Evolutionary conservation across 92 coral and sea anemone species (phyloP).

Genomic region (Paragorgia papillata): DNA sequence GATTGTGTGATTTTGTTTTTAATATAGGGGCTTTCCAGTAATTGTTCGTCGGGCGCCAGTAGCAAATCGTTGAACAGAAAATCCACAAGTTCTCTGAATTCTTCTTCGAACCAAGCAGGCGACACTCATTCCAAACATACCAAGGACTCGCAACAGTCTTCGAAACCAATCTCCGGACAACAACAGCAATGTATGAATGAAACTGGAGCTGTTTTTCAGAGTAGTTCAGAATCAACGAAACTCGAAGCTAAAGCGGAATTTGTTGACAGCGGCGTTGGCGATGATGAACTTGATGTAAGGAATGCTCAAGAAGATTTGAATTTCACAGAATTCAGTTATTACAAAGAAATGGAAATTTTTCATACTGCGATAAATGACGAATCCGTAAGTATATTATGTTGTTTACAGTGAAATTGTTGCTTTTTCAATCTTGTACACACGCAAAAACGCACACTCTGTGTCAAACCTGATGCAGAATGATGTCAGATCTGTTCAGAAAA

Average conservation of each 20-base stretch:
- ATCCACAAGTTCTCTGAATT: slow-evolving; percentile 30
- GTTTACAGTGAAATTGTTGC: no score
- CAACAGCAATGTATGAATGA: slow-evolving; percentile 6
- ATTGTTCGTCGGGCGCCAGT: slow-evolving; percentile 28
- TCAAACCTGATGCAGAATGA: no score
- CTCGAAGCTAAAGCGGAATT: not conserved
- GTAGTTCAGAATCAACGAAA: not conserved
- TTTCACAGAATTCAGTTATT: slow-evolving; percentile 77
- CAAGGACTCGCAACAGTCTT: not conserved
- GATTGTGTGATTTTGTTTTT: no score
- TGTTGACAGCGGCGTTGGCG: slow-evolving; percentile 27
- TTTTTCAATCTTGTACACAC: no score
- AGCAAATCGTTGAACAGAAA: slow-evolving; percentile 38
- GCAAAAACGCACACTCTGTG: no score
- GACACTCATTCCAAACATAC: not conserved
- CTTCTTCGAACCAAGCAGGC: slow-evolving; percentile 3
- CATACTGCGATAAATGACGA: slow-evolving; percentile 46
- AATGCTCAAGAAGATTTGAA: slow-evolving; percentile 62
- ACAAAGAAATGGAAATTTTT: slow-evolving; percentile 69
- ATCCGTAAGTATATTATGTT: slow-evolving; percentile 58
- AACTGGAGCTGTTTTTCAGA: slow-evolving; percentile 5
- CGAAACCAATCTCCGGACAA: slow-evolving; percentile 5
- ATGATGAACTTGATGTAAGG: slow-evolving; percentile 7
- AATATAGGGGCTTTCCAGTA: not conserved
- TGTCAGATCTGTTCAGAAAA: no score